phyloP scores from a whole-genome alignment of 2,113 vertebrate genomes.

The Pseudorhombus dupliciocellatus region DNA sequence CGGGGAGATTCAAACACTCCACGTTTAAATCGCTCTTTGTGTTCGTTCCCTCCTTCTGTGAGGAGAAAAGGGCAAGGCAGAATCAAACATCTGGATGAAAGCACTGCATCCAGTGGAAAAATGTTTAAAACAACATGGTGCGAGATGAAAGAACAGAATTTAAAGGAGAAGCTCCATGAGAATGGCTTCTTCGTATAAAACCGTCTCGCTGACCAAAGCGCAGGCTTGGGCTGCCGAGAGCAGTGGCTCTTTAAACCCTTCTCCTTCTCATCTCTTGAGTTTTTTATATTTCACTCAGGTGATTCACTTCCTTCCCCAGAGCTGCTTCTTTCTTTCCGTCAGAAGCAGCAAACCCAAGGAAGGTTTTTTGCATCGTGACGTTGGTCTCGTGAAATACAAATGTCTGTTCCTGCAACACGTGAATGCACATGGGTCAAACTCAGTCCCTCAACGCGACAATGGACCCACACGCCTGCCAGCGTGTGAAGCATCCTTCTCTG shows the following conservation, averaged over 20 bases:
- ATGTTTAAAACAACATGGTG: constrained; percentile 11
- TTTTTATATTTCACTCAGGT: constrained; percentile 25
- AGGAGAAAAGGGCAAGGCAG: neutral
- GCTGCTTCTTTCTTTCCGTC: neutral
- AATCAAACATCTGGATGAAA: constrained; percentile 1
- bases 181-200: constrained; percentile 36
- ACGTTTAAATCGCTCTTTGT: constrained; percentile 2
- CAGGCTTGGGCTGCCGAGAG: neutral
- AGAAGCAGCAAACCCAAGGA: neutral
- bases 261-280: constrained; percentile 1
- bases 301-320: neutral
- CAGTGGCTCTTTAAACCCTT: neutral
- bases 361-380: constrained; percentile 10
- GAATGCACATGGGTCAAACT: constrained; percentile 15
- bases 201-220: constrained; percentile 6
- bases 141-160: neutral
- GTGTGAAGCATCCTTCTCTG: neutral
- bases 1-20: neutral
- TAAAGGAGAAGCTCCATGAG: constrained; percentile 15
- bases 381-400: neutral
- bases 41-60: neutral
- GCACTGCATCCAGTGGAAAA: neutral
- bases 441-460: neutral
- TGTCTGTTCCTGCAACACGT: constrained; percentile 1
- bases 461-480: neutral